Evolutionary conservation across 2,797 vertebrate species (phyloP), one percentile per base, ranked within the genome.

Genomic region (Diplodus puntazzo): DNA sequence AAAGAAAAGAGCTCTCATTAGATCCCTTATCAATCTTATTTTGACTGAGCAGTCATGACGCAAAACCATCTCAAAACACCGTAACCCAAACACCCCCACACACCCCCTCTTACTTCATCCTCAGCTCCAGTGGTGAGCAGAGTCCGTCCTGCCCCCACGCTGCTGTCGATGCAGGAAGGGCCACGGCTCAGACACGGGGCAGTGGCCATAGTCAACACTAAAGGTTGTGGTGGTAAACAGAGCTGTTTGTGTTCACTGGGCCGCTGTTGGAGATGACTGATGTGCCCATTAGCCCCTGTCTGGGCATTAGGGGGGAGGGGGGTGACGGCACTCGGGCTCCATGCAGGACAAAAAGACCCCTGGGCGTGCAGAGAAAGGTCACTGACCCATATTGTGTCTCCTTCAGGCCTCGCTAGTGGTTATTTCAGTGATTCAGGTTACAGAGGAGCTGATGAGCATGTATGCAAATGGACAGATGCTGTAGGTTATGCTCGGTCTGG

Each of bases 171-270:
- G 77, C 84, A 87, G 87, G 85, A 84, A 79, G 75, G 82, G 79
- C 82, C 79, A 50, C 1, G 11, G 86, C 86, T 85, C 20, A 48
- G 89, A 92, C 87, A 88, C 54, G 58, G 92, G 60, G 89, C 87
- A 85, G 74, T 85, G 88, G 82, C 80, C 84, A 88, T 69, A 85
- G 89, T 90, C 92, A 91, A 92, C 91, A 92, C 88, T 89, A 90
- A 91, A 89, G 91, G 81, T 89, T 87, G 89, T 83, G 84, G 84
- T 87, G 81, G 90, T 91, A 93, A 93, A 94, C 89, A 94, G 84
- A 80, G 63, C 67, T 90, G 92, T 91, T 95, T 94, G 89, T 94
- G 90, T 92, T 93, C 88, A 77, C 79, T 88, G 81, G 86, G 81
- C 88, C 62, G 43, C 73, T 91, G 86, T 69, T 87, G 89, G 83